phyloP scores from a whole-genome alignment of 1,140 invertebrate species.

The Macrobrachium rosenbergii region DNA sequence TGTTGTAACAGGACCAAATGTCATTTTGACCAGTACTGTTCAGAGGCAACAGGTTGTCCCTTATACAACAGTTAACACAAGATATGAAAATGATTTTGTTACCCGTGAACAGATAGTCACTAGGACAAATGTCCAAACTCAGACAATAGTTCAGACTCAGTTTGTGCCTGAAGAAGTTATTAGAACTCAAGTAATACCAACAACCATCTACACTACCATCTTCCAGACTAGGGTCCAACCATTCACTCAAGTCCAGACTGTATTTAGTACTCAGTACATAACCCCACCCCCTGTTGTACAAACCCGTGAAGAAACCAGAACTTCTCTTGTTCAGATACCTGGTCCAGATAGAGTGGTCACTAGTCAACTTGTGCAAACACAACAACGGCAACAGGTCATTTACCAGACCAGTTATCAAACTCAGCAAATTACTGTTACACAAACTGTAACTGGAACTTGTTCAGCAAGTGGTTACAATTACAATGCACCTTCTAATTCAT shows the following conservation, averaged over 20 bases:
- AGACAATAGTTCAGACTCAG: constrained; percentile 37
- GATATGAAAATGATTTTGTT: constrained; percentile 32
- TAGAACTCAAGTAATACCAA: constrained; percentile 37
- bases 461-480: constrained; percentile 50
- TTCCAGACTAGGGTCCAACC: constrained; percentile 46
- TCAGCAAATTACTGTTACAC: constrained; percentile 43
- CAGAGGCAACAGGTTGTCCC: constrained; percentile 47
- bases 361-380: constrained; percentile 45
- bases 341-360: constrained; percentile 40
- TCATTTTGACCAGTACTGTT: constrained; percentile 39
- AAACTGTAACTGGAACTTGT: constrained; percentile 51
- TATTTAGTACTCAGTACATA: constrained; percentile 41
- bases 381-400: constrained; percentile 44
- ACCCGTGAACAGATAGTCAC: constrained; percentile 48
- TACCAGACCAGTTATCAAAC: constrained; percentile 36
- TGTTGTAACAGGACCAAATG: constrained; percentile 17
- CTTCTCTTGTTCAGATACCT: constrained; percentile 46
- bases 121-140: constrained; percentile 48
- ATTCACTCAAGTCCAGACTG: constrained; percentile 53
- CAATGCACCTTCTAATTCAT: neutral
- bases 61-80: constrained; percentile 42
- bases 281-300: constrained; percentile 36
- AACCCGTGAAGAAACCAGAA: constrained; percentile 20
- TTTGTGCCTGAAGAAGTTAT: constrained; percentile 50
- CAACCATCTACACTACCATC: constrained; percentile 33